These are phyloP conservation scores for Periparus ater DNA, from an alignment of 2,797 vertebrate genomes.

Conservation along the genomic window DNA sequence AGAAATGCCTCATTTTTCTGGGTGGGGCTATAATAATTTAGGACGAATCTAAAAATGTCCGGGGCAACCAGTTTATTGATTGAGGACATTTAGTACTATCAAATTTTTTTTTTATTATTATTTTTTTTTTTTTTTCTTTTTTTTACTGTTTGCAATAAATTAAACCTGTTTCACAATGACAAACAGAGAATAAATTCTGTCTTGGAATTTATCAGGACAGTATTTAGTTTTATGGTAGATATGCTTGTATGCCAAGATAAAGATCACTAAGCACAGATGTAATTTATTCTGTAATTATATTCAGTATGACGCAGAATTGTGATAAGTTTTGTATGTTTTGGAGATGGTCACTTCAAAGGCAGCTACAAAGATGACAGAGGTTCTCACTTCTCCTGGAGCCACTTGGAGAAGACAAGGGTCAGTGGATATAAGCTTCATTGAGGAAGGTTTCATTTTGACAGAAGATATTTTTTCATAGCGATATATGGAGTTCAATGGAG, in stretches of 20 bases:
- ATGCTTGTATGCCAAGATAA: background rate
- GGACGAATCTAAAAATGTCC: background rate
- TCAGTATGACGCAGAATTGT: background rate
- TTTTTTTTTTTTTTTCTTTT: background rate
- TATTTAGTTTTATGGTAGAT: background rate
- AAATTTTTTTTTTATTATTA: background rate
- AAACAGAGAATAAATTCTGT: background rate
- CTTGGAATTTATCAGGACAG: background rate
- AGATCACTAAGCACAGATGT: background rate
- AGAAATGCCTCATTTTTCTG: background rate
- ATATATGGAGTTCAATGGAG: background rate
- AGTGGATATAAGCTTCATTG: rapidly evolving
- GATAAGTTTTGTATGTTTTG: background rate
- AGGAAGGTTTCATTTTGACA: background rate
- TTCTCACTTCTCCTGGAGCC: background rate
- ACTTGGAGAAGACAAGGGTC: background rate
- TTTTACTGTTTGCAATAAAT: background rate
- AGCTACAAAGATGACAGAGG: background rate
- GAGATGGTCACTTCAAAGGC: background rate
- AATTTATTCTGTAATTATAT: background rate
- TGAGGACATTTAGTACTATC: background rate
- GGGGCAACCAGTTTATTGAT: background rate
- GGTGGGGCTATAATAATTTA: background rate
- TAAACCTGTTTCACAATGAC: background rate
- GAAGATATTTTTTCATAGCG: background rate